Evolutionary conservation across 2,888 invertebrate genomes (phyloP), one percentile per base, ranked within the genome.

Genomic region (Melolontha melolontha): DNA sequence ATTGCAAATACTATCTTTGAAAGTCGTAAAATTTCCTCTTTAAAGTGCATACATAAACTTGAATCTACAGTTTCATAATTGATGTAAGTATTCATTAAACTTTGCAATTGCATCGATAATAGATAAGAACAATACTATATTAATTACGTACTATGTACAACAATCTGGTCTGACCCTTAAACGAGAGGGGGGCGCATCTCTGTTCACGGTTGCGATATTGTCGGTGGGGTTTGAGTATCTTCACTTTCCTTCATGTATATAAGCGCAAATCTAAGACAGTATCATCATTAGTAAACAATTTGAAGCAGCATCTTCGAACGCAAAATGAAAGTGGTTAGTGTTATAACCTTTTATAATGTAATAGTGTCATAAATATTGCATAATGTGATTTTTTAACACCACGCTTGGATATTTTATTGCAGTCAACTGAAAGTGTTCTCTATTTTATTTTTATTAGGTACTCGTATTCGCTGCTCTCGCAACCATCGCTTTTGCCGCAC

Each of bases 401-500:
- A 11, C 14, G 44, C 11, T 44, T 14, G 59, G 59, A 59, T 59
- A 44, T 59, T 12, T 29, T 22, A 59, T 59, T 47, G 27, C 22
- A 27, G 27, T 59, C 27, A 10, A 22, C 41, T 57, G n/a, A 44
- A 59, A 59, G 34, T 47, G 59, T 54, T 17, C 2, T 29, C 11
- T 41, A 39, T 16, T 11, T 14, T 44, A 49, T 41, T 50, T 50
- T 41, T 66, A 65, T 68, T 67, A 75, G 76, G 66, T 74, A 49
- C 63, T 76, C 63, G 72, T 70, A 41, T 40, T 77, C 34, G 70
- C 72, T 40, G 73, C 74, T 64, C 59, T 77, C 11, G 41, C 55
- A 5, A 44, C 57, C 34, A 14, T 66, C 17, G 66, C 57, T 40
- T 44, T 42, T 12, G 66, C 66, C 7, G 52, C 49, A 10, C 66